Conservation (phyloP, 2,113 vertebrate genomes). For the Ibidorhyncha struthersii region DNA sequence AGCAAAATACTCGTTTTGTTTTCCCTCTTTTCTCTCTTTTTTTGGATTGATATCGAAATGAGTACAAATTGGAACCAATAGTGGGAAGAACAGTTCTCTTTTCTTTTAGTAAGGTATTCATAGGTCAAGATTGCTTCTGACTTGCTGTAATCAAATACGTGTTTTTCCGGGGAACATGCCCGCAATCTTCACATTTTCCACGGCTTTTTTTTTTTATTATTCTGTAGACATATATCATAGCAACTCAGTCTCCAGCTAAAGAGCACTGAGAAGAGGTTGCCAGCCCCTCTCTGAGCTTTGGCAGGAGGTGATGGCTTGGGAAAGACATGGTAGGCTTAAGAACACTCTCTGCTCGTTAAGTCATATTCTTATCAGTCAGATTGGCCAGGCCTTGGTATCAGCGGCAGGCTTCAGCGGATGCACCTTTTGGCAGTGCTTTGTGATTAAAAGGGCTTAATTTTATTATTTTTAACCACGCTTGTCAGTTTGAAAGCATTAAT, state of each 20-base stretch:
- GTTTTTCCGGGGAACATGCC: constrained; percentile 21
- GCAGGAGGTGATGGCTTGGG: neutral
- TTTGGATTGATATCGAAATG: neutral
- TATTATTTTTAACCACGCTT: constrained; percentile 41
- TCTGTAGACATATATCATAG: constrained; percentile 16
- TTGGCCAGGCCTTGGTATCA: neutral
- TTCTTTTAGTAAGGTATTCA: neutral
- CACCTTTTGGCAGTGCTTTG: constrained; percentile 20
- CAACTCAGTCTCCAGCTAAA: neutral
- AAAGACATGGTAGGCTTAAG: neutral
- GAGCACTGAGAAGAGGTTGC: neutral
- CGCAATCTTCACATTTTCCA: constrained; percentile 32
- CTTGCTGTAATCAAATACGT: neutral
- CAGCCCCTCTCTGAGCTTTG: neutral
- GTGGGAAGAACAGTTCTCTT: neutral
- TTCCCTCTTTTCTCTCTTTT: neutral
- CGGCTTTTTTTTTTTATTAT: neutral
- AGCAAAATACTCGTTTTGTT: neutral
- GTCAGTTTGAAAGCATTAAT: constrained; percentile 41
- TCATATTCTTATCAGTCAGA: neutral
- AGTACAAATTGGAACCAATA: neutral
- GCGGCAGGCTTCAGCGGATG: neutral
- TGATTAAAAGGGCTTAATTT: constrained; percentile 16
- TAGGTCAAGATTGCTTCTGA: neutral
- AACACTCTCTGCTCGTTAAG: neutral